A percentile compares a stretch with the other conserved stretches of the same genome.
Evolutionary conservation across 2,113 vertebrate genomes (phyloP).

Genomic region (Gallinago jamesoni): DNA sequence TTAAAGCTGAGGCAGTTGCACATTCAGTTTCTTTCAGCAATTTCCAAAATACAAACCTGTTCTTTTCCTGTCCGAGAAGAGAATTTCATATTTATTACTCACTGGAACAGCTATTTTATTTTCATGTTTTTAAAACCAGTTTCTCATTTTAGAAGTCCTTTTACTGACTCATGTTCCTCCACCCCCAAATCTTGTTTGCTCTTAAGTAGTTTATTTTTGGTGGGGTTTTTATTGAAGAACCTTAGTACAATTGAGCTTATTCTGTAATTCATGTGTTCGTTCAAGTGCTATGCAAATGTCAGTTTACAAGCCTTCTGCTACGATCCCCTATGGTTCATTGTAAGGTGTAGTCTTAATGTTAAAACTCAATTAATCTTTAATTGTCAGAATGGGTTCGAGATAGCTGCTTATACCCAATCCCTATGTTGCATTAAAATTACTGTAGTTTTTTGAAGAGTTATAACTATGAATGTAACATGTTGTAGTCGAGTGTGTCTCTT

Average conservation of each 20-base stretch:
- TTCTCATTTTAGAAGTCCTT: constrained; percentile 11
- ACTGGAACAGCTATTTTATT: background rate
- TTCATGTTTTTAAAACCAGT: constrained; percentile 2
- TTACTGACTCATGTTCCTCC: constrained; percentile 36
- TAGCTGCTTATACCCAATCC: background rate
- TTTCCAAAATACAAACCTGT: background rate
- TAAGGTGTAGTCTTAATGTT: background rate
- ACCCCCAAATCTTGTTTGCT: background rate
- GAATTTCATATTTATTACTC: constrained; percentile 29
- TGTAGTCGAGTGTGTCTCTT: background rate
- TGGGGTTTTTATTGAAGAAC: background rate
- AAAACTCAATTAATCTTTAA: background rate
- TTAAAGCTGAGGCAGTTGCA: background rate
- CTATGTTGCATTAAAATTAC: accelerated
- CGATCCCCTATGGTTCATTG: accelerated
- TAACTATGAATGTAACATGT: background rate
- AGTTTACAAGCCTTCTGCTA: background rate
- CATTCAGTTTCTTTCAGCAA: background rate
- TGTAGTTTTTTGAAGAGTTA: background rate
- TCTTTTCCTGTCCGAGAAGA: background rate
- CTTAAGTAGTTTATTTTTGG: constrained; percentile 44
- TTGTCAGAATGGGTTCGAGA: background rate
- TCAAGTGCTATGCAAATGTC: background rate
- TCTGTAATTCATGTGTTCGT: background rate
- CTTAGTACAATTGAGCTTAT: background rate